Evolutionary conservation across 2,888 invertebrate species (phyloP).

Genomic region (Neoascia interrupta): DNA sequence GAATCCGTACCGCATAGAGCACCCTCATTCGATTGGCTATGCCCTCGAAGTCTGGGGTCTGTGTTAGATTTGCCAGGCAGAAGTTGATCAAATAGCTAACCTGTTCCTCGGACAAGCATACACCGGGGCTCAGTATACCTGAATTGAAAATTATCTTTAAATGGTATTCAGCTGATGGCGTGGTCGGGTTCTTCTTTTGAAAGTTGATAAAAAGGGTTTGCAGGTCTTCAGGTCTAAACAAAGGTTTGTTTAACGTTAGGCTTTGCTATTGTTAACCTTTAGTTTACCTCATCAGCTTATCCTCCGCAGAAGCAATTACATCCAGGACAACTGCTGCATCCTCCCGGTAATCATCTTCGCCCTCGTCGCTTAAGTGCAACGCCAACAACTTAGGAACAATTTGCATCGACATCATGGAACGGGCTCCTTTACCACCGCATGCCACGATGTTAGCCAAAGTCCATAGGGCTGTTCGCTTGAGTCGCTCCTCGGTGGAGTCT

Average conservation of each 20-base stretch:
- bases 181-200: constrained; percentile 70
- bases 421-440: constrained; percentile 73
- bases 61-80: constrained; percentile 67
- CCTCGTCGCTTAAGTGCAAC: constrained; percentile 70
- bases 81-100: constrained; percentile 69
- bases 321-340: constrained; percentile 75
- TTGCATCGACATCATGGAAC: constrained; percentile 75
- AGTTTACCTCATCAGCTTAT: constrained; percentile 29
- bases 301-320: constrained; percentile 70
- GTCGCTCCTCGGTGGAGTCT: constrained; percentile 72
- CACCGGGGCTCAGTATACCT: constrained; percentile 50
- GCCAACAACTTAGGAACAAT: constrained; percentile 75
- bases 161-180: constrained; percentile 73
- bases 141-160: constrained; percentile 74
- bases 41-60: constrained; percentile 53
- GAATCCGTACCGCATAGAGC: constrained; percentile 72
- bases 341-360: constrained; percentile 71
- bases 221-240: constrained; percentile 69
- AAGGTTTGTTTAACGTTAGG: neutral
- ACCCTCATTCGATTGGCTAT: constrained; percentile 65
- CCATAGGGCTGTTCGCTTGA: constrained; percentile 77
- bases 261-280: neutral
- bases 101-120: constrained; percentile 55
- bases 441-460: constrained; percentile 75
- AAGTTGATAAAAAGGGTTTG: constrained; percentile 71